Evolutionary conservation across 2,888 invertebrate genomes (phyloP).

Genomic region (Leptarthrus brevirostris): DNA sequence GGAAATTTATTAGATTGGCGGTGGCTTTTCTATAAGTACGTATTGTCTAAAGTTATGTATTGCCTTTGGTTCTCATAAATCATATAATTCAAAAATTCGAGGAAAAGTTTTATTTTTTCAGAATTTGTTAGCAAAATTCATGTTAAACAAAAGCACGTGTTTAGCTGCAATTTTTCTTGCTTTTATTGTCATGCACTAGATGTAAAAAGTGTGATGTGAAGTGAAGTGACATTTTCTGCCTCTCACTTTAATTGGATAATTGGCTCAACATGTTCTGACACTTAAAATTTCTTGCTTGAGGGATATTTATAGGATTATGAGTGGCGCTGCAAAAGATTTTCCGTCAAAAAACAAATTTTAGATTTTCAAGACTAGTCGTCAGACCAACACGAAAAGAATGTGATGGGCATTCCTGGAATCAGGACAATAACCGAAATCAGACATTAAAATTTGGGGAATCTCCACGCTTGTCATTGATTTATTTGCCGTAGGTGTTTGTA

Average conservation of each 20-base stretch:
- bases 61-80: too few relatives aligned
- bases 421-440: too few relatives aligned
- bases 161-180: background rate
- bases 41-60: background rate
- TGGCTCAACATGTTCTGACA: slow-evolving; percentile 38
- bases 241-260: slow-evolving; percentile 48
- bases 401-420: too few relatives aligned
- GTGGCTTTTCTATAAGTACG: background rate
- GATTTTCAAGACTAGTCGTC: too few relatives aligned
- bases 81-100: too few relatives aligned
- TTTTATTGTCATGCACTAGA: background rate
- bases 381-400: too few relatives aligned
- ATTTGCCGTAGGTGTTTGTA: too few relatives aligned
- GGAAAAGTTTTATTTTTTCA: background rate
- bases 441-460: too few relatives aligned
- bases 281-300: slow-evolving; percentile 3
- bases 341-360: too few relatives aligned
- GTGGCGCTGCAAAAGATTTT: background rate
- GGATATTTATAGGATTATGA: slow-evolving; percentile 30
- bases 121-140: background rate
- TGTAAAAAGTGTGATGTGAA: slow-evolving; percentile 29
- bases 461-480: too few relatives aligned
- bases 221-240: slow-evolving; percentile 46
- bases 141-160: background rate
- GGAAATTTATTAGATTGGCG: background rate